Percentiles rank a stretch among this genome's conserved stretches.
Conservation (phyloP, 2,113 vertebrate genomes). For the Rana temporaria region DNA sequence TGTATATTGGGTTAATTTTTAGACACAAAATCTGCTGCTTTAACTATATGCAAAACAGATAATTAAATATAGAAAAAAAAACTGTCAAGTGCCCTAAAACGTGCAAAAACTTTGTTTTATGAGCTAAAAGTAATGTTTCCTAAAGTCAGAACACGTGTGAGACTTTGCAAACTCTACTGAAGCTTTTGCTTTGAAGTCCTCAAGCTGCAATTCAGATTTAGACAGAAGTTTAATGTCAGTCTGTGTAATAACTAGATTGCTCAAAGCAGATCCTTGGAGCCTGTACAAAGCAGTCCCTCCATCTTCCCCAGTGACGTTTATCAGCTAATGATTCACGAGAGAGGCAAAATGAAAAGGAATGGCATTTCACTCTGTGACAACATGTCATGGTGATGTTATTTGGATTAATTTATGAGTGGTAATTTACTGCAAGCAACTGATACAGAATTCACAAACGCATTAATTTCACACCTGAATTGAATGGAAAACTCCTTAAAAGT, state of each 20-base stretch:
- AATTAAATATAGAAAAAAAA: not conserved
- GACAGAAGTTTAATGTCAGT: slow-evolving; percentile 8
- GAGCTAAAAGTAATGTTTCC: not conserved
- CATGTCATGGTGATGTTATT: slow-evolving; percentile 25
- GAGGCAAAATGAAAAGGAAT: slow-evolving; percentile 21
- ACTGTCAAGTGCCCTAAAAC: not conserved
- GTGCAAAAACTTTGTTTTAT: slow-evolving; percentile 18
- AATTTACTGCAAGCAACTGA: slow-evolving; percentile 44
- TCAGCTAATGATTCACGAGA: slow-evolving; percentile 36
- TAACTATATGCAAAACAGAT: not conserved
- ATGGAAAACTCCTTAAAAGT: slow-evolving; percentile 30
- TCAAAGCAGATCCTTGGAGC: slow-evolving; percentile 1
- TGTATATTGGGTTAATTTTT: no score
- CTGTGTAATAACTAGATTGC: not conserved
- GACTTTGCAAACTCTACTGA: slow-evolving; percentile 20
- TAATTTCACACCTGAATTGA: slow-evolving; percentile 37
- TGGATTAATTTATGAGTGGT: slow-evolving; percentile 29
- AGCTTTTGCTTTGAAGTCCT: slow-evolving; percentile 7
- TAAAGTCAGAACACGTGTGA: slow-evolving; percentile 24
- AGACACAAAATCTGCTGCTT: no score
- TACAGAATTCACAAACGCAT: slow-evolving; percentile 33
- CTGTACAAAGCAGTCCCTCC: slow-evolving; percentile 13
- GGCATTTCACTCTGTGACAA: slow-evolving; percentile 30
- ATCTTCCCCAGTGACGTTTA: slow-evolving; percentile 10
- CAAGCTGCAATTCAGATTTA: not conserved